phyloP scores from a whole-genome alignment of 2,888 invertebrate species.

The Synanthedon formicaeformis region DNA sequence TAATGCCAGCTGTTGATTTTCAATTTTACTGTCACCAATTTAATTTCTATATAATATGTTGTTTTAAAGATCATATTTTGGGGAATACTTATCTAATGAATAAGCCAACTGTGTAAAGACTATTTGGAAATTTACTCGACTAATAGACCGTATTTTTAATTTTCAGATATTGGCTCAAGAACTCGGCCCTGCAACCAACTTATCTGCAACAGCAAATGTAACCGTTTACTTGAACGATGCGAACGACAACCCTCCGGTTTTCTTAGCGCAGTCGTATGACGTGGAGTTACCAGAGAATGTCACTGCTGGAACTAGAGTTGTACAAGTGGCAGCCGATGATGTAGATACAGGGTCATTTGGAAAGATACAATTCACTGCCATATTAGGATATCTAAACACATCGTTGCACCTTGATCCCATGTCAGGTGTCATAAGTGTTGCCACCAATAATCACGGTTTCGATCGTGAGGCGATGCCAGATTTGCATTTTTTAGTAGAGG shows the following conservation, averaged over 20 bases:
- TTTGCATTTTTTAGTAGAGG: constrained; percentile 85
- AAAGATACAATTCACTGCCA: constrained; percentile 81
- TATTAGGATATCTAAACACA: constrained; percentile 82
- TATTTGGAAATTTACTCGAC: neutral
- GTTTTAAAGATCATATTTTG: neutral
- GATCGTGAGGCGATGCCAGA: constrained; percentile 86
- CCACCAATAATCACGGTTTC: constrained; percentile 78
- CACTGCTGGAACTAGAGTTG: constrained; percentile 77
- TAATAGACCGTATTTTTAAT: constrained; percentile 1
- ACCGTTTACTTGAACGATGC: constrained; percentile 85
- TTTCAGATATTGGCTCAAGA: constrained; percentile 84
- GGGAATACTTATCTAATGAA: neutral
- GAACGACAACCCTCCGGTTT: constrained; percentile 90
- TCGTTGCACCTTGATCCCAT: constrained; percentile 82
- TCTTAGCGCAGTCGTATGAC: constrained; percentile 78
- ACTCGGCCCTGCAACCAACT: constrained; percentile 80
- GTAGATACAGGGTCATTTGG: constrained; percentile 83
- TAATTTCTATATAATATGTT: neutral
- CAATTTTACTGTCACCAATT: too few relatives aligned
- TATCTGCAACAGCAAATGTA: constrained; percentile 80
- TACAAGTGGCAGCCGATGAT: constrained; percentile 85
- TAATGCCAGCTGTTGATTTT: too few relatives aligned
- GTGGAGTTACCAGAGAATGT: constrained; percentile 85
- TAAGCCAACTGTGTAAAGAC: neutral
- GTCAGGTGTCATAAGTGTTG: constrained; percentile 84